These are phyloP conservation scores for Camponotus vicinus DNA, from an alignment of 1,140 invertebrate species.

Conservation along the genomic window DNA sequence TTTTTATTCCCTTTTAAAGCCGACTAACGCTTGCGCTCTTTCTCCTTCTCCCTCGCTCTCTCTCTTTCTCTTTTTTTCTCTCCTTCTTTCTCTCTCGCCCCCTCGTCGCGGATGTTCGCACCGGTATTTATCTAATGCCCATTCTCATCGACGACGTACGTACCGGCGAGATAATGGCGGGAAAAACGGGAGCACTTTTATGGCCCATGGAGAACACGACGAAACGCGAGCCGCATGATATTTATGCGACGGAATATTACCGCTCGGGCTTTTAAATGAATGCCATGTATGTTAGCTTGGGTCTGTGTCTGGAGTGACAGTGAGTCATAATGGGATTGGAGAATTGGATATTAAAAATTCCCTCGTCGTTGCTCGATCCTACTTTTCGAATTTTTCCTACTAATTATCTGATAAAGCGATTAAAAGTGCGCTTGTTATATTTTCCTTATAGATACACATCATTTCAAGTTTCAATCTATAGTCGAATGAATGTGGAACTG, in stretches of 20 bases:
- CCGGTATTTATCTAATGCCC: conserved; percentile 57
- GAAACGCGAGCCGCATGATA: conserved; percentile 19
- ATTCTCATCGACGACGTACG: conserved; percentile 46
- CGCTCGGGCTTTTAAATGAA: conserved; percentile 31
- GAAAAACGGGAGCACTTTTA: conserved; percentile 53
- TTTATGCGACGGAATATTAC: conserved; percentile 34
- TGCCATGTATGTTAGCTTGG: neutral
- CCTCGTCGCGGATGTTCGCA: conserved; percentile 36
- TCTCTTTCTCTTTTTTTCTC: neutral
- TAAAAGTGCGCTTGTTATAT: neutral
- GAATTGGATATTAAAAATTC: neutral
- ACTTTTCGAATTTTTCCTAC: neutral
- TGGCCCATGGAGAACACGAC: conserved; percentile 27
- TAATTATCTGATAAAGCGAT: neutral
- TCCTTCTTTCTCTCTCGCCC: neutral
- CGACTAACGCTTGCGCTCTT: conserved; percentile 21
- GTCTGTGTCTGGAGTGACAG: neutral
- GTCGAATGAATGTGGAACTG: neutral
- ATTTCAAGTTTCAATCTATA: neutral
- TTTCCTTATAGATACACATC: neutral
- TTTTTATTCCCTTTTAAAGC: conserved; percentile 61
- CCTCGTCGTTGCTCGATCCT: neutral
- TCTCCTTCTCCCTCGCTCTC: neutral
- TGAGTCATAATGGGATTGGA: neutral
- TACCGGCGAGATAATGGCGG: conserved; percentile 31